A percentile compares a stretch with the other conserved stretches of the same genome.
Conservation (phyloP, 2,113 vertebrate genomes). For the Perca schrenkii region DNA sequence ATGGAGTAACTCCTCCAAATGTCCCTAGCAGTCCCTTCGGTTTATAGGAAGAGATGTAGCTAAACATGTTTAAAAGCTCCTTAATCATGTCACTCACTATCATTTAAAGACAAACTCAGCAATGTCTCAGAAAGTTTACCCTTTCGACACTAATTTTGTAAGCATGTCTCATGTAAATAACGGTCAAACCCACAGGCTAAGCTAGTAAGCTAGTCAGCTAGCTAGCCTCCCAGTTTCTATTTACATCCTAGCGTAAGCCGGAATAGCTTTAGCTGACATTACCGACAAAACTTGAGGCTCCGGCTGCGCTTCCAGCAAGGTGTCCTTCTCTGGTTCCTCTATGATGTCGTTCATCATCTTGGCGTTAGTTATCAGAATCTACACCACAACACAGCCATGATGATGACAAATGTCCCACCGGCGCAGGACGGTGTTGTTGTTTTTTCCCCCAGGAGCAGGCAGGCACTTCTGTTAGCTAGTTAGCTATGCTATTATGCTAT, state of each 20-base stretch:
- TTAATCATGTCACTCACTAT: background rate
- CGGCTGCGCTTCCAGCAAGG: slow-evolving; percentile 62
- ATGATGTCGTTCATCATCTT: slow-evolving; percentile 84
- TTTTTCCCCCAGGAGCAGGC: background rate
- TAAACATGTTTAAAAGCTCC: background rate
- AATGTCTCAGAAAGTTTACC: background rate
- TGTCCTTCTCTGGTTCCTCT: slow-evolving; percentile 82
- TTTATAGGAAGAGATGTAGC: background rate
- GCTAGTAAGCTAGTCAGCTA: slow-evolving; percentile 20
- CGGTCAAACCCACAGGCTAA: slow-evolving; percentile 28
- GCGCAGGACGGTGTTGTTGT: slow-evolving; percentile 9
- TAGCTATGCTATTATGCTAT: background rate
- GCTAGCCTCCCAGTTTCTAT: slow-evolving; percentile 35
- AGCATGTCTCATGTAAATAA: background rate
- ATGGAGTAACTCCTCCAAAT: background rate
- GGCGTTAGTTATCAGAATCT: slow-evolving; percentile 62
- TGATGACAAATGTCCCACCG: slow-evolving; percentile 34
- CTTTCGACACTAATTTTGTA: fast-evolving
- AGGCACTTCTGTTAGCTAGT: slow-evolving; percentile 45
- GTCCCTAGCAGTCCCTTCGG: background rate
- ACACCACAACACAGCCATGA: slow-evolving; percentile 52
- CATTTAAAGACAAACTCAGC: background rate
- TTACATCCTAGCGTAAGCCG: slow-evolving; percentile 35
- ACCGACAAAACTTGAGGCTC: slow-evolving; percentile 72
- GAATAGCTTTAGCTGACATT: slow-evolving; percentile 55